Conservation (phyloP, 2,797 vertebrate genomes). For the Pseudochirops corinnae region DNA sequence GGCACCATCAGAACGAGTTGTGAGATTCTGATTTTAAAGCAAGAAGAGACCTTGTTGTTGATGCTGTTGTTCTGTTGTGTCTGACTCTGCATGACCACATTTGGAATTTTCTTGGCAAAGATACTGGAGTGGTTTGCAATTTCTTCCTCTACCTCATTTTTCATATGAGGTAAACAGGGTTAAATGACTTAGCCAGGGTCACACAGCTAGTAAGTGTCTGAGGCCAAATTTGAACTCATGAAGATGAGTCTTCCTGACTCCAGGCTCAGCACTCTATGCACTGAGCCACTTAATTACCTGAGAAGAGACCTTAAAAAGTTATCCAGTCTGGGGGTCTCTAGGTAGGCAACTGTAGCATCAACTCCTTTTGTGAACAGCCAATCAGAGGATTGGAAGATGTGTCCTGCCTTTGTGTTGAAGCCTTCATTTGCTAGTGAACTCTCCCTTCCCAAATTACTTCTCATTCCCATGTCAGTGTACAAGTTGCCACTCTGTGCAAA, state of each 20-base stretch:
- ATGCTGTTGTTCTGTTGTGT: background rate
- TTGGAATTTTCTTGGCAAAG: background rate
- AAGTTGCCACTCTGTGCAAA: background rate
- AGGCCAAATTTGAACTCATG: background rate
- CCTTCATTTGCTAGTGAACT: background rate
- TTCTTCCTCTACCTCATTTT: background rate
- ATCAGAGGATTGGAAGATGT: background rate
- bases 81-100: background rate
- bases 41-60: background rate
- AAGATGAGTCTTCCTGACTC: background rate
- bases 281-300: background rate
- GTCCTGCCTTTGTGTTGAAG: background rate
- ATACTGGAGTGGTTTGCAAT: background rate
- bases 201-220: background rate
- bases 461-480: background rate
- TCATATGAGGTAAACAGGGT: background rate
- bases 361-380: background rate
- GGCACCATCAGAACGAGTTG: background rate
- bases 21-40: background rate
- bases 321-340: background rate
- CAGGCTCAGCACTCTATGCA: background rate
- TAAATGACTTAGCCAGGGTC: background rate
- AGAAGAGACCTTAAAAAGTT: background rate
- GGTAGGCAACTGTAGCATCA: background rate
- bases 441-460: background rate